A percentile compares a stretch with the other conserved stretches of the same genome.
phyloP scores from a whole-genome alignment of 1,140 invertebrate species.

The Drosophila tsacasi region DNA sequence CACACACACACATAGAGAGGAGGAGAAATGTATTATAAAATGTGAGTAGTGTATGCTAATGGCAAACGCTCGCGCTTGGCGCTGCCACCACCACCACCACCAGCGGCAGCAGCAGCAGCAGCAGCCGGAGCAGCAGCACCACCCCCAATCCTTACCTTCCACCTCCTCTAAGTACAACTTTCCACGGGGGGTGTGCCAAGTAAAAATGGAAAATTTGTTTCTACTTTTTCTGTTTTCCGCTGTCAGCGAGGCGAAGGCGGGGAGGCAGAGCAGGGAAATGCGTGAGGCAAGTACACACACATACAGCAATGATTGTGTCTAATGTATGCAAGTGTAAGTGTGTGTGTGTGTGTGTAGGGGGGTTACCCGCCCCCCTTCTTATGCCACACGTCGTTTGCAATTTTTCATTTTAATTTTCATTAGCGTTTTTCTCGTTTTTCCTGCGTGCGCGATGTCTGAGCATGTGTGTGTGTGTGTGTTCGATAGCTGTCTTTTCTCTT shows the following conservation, averaged over 20 bases:
- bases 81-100: slow-evolving; percentile 6
- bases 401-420: slow-evolving; percentile 85
- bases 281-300: slow-evolving; percentile 31
- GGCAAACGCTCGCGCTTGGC: slow-evolving; percentile 57
- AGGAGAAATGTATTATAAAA: slow-evolving; percentile 68
- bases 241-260: slow-evolving; percentile 7
- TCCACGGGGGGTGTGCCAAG: slow-evolving; percentile 31
- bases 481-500: slow-evolving; percentile 49
- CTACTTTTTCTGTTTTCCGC: slow-evolving; percentile 48
- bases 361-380: slow-evolving; percentile 5
- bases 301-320: slow-evolving; percentile 59
- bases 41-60: slow-evolving; percentile 84
- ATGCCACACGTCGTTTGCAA: slow-evolving; percentile 80
- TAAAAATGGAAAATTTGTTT: slow-evolving; percentile 81
- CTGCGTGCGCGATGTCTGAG: slow-evolving; percentile 23
- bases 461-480: slow-evolving; percentile 39
- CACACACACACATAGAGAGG: neutral
- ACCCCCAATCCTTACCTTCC: slow-evolving; percentile 3
- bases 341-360: slow-evolving; percentile 14
- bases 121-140: slow-evolving; percentile 1
- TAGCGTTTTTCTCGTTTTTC: slow-evolving; percentile 82
- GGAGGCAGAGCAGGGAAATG: slow-evolving; percentile 26
- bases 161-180: slow-evolving; percentile 34
- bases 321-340: slow-evolving; percentile 57
- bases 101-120: neutral